phyloP scores from a whole-genome alignment of 2,797 vertebrate genomes.

The Siniperca obscura region DNA sequence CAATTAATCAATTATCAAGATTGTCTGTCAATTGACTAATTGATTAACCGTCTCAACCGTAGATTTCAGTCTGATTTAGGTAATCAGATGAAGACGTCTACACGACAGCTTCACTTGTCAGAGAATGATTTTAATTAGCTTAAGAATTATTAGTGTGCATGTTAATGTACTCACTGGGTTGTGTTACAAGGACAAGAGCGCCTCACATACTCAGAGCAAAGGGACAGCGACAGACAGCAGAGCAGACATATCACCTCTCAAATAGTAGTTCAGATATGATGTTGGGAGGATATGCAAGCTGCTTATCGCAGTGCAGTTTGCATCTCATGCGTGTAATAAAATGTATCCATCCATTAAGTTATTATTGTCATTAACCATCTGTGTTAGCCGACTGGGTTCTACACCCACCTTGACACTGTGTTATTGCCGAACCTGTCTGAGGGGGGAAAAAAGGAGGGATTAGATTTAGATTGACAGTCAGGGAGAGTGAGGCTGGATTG shows the following conservation, averaged over 20 bases:
- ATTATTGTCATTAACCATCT: conserved; percentile 76
- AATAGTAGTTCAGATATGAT: conserved; percentile 11
- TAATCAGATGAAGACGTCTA: conserved; percentile 39
- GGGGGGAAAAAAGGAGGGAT: conserved; percentile 39
- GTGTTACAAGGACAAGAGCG: conserved; percentile 42
- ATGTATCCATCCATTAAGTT: conserved; percentile 70
- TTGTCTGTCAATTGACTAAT: not conserved
- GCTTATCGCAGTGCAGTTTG: conserved; percentile 44
- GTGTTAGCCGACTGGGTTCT: conserved; percentile 59
- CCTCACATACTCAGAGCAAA: conserved; percentile 15
- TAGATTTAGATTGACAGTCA: conserved; percentile 69
- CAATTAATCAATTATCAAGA: not conserved
- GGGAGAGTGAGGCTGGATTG: conserved; percentile 53
- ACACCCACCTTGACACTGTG: conserved; percentile 48
- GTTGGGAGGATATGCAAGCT: conserved; percentile 31
- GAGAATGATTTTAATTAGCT: conserved; percentile 58
- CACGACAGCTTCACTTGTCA: conserved; percentile 54
- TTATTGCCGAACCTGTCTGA: conserved; percentile 47
- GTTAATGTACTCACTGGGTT: conserved; percentile 50
- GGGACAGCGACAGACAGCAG: conserved; percentile 38
- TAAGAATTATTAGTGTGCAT: conserved; percentile 39
- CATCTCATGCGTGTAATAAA: conserved; percentile 67
- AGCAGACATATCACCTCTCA: conserved; percentile 41
- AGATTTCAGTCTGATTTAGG: conserved; percentile 20
- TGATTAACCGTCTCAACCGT: not conserved